Percentiles rank a stretch among this genome's conserved stretches.
Conservation (phyloP, 2,797 vertebrate genomes). For the Dermochelys coriacea region DNA sequence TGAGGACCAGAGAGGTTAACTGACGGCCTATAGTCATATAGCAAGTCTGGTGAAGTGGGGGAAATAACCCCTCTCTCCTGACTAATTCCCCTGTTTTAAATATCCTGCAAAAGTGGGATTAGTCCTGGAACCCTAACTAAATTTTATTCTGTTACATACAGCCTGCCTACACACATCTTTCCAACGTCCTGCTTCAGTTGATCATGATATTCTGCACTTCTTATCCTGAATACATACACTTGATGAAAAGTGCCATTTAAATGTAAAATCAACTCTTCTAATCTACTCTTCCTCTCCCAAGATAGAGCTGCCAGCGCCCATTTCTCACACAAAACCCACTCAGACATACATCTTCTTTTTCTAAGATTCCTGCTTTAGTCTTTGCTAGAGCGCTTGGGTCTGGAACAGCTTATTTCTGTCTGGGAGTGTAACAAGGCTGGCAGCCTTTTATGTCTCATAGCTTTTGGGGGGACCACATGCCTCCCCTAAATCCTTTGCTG, state of each 20-base stretch:
- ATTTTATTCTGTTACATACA: not conserved
- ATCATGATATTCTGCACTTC: fast-evolving
- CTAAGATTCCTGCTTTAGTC: not conserved
- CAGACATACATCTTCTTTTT: not conserved
- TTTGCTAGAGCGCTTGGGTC: not conserved
- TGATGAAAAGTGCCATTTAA: not conserved
- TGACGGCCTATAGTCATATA: not conserved
- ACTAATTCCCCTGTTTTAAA: not conserved
- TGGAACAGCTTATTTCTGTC: conserved; percentile 38
- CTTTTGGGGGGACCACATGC: not conserved
- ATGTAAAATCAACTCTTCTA: not conserved
- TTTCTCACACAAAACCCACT: not conserved
- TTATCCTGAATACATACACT: not conserved
- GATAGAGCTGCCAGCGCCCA: not conserved
- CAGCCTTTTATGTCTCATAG: not conserved
- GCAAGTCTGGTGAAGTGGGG: not conserved
- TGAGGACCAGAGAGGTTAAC: not conserved
- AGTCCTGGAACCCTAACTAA: fast-evolving
- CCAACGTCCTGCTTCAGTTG: not conserved
- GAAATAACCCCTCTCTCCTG: not conserved
- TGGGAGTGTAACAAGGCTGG: not conserved
- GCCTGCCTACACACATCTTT: not conserved
- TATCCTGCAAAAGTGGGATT: not conserved
- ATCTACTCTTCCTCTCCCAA: not conserved
- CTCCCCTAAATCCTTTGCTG: not conserved